Evolutionary conservation across 1,140 invertebrate species (phyloP), one percentile per base, ranked within the genome.

Genomic region (Papilio helenus): DNA sequence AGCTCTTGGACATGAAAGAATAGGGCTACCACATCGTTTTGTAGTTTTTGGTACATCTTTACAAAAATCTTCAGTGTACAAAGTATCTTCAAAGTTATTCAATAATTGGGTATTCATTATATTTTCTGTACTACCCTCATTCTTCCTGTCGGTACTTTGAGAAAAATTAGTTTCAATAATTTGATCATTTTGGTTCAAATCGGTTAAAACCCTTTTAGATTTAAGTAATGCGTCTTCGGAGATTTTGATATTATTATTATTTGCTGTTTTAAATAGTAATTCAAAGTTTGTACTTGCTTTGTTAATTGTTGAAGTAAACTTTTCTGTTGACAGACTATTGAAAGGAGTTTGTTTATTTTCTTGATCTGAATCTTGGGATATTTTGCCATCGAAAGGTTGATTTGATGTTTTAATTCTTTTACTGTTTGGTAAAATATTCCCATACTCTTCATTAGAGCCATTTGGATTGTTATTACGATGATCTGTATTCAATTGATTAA

Each of bases 11-110:
- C 91, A 94, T 16, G 86, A 88, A 2, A 95, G 76, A 20, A 95
- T 94, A n/a, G 94, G 94, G 82, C 94, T 95, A 0, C 86, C 88
- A 20, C 92, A 89, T 82, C 90, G 87, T 82, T 94, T 93, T 39
- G 34, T 39, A 16, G 71, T 77, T 34, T 79, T 84, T 44, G 83
- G 83, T 76, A 42, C 72, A 29, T 86, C 84, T 79, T 87, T 87
- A 12, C 77, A 68, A 80, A 93, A 93, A 86, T 94, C 91, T 86
- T 91, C 90, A 2, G 88, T 92, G 68, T 87, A 79, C 76, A 93
- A 76, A 46, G 87, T 88, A 81, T 90, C 83, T 74, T 93, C 87
- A 76, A 94, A 94, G 77, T 94, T 87, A 76, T 88, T 87, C 42
- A 93, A 81, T 20, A 93, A 80, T 88, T 94, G 88, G 12, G 89